phyloP scores from a whole-genome alignment of 2,113 vertebrate species.

The Macrotis lagotis region DNA sequence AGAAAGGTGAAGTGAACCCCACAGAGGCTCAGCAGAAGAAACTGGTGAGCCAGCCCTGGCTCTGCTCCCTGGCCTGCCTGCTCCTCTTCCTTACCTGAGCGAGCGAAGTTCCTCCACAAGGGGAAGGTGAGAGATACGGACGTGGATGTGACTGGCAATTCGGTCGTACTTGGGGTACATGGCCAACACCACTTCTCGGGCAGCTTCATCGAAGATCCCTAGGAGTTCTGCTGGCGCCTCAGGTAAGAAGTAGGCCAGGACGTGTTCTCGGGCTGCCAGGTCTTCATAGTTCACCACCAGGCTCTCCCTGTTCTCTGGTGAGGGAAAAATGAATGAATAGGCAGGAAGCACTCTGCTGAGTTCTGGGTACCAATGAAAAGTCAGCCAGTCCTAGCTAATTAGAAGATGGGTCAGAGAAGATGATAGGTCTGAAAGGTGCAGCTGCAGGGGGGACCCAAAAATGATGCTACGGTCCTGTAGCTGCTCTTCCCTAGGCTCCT shows the following conservation, averaged over 20 bases:
- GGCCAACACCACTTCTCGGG: conserved; percentile 95
- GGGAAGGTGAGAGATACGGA: conserved; percentile 95
- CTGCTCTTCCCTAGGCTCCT: background rate
- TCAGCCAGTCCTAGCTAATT: background rate
- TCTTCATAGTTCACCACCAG: conserved; percentile 97
- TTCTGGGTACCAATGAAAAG: background rate
- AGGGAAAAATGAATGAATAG: background rate
- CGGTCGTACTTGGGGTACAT: conserved; percentile 99
- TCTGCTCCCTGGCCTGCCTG: background rate
- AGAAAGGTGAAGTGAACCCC: background rate
- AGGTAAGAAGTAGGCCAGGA: conserved; percentile 96
- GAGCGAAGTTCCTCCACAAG: conserved; percentile 97
- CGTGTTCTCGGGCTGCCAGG: conserved; percentile 95
- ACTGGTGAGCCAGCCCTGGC: background rate
- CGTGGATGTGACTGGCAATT: conserved; percentile 94
- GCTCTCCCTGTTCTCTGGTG: conserved; percentile 95
- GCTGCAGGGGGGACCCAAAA: background rate
- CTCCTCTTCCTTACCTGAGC: conserved; percentile 85
- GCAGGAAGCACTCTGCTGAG: background rate
- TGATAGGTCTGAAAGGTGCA: background rate
- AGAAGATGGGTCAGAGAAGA: background rate
- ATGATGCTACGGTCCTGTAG: background rate
- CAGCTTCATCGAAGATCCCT: conserved; percentile 97
- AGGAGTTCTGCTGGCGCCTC: conserved; percentile 97
- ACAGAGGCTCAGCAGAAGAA: background rate